A percentile compares a stretch with the other conserved stretches of the same genome.
These are phyloP conservation scores for Epinotia bilunana DNA, from an alignment of 2,888 invertebrate species.

Conservation along the genomic window DNA sequence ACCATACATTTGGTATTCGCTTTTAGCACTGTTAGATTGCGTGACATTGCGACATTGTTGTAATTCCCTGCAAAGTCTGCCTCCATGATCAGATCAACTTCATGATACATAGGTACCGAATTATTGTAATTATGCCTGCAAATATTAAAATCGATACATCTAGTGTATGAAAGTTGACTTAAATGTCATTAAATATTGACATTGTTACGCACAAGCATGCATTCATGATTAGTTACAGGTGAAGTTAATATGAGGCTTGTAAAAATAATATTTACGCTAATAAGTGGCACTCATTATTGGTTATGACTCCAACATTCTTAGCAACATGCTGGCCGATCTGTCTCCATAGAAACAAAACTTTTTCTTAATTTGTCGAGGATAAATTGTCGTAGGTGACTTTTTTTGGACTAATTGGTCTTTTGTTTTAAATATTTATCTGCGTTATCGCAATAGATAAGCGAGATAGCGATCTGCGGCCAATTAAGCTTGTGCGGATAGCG, in stretches of 20 bases:
- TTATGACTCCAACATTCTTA: constrained; percentile 1
- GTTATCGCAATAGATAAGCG: constrained; percentile 32
- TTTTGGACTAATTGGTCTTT: constrained; percentile 42
- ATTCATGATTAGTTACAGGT: not conserved
- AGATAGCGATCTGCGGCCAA: constrained; percentile 40
- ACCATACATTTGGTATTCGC: too few species aligned
- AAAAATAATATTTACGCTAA: not conserved
- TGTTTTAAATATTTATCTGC: constrained; percentile 40
- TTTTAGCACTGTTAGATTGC: too few species aligned
- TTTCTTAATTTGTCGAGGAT: constrained; percentile 30
- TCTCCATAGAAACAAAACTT: constrained; percentile 10
- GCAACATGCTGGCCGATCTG: constrained; percentile 11
- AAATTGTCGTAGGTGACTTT: constrained; percentile 19
- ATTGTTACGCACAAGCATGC: too few species aligned
- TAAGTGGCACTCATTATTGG: not conserved
- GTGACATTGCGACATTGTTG: too few species aligned
- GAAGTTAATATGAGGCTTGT: not conserved
- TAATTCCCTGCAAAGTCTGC: too few species aligned
- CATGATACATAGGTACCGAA: too few species aligned
- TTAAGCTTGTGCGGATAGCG: constrained; percentile 29
- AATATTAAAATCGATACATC: too few species aligned
- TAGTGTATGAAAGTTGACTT: not conserved
- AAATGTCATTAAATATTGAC: too few species aligned
- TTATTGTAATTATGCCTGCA: not conserved
- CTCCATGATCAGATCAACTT: too few species aligned